These are phyloP conservation scores for Drosophila rhopaloa DNA, from an alignment of 1,140 invertebrate species.

Conservation along the genomic window DNA sequence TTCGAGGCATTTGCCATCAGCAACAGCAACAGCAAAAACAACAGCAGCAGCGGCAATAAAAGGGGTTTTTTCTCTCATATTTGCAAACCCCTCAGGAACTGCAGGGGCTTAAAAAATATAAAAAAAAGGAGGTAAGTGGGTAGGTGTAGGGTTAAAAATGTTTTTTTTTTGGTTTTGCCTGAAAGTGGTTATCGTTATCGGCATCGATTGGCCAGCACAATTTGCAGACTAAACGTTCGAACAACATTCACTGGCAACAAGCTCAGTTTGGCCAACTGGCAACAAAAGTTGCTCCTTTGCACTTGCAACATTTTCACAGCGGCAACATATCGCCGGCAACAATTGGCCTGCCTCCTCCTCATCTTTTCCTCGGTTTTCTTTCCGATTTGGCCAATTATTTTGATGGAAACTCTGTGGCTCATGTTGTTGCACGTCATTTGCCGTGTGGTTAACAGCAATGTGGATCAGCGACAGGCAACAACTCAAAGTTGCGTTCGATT, in stretches of 20 bases:
- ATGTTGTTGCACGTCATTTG: slow-evolving; percentile 69
- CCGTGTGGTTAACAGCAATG: slow-evolving; percentile 71
- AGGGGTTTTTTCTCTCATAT: slow-evolving; percentile 24
- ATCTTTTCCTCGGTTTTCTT: slow-evolving; percentile 46
- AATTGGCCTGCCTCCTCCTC: slow-evolving; percentile 41
- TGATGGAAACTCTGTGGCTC: slow-evolving; percentile 46
- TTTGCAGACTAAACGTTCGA: slow-evolving; percentile 54
- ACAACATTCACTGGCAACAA: slow-evolving; percentile 26
- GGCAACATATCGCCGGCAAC: slow-evolving; percentile 51
- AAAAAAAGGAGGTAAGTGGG: background rate
- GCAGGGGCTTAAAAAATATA: slow-evolving; percentile 2
- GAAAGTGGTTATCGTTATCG: slow-evolving; percentile 45
- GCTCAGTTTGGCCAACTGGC: slow-evolving; percentile 34
- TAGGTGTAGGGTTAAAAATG: background rate
- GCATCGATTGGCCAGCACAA: slow-evolving; percentile 42
- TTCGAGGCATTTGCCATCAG: slow-evolving; percentile 47
- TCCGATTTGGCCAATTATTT: slow-evolving; percentile 57
- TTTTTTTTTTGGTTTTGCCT: slow-evolving; percentile 7
- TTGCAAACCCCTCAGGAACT: slow-evolving; percentile 27
- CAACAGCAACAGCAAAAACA: background rate
- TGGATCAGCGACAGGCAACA: slow-evolving; percentile 67
- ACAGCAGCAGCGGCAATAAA: slow-evolving; percentile 19
- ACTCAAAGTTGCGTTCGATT: slow-evolving; percentile 73
- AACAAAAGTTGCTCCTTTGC: slow-evolving; percentile 31
- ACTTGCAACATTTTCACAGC: slow-evolving; percentile 34